Evolutionary conservation across 2,797 vertebrate genomes (phyloP).

Genomic region (Melanotaenia parkinsoni): DNA sequence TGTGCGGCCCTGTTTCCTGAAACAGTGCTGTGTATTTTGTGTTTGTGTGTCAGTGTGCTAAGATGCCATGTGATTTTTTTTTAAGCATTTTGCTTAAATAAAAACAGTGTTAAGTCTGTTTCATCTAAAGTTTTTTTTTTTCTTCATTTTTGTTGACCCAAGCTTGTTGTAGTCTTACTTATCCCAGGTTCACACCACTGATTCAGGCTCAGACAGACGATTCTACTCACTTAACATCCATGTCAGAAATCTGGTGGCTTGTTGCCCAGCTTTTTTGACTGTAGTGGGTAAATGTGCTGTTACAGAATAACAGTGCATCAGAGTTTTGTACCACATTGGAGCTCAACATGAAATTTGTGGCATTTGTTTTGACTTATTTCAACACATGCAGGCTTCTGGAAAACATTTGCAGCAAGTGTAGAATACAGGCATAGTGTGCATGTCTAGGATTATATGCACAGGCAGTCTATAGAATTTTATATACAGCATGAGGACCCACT

Average conservation of each 20-base stretch:
- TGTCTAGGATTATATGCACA: slow-evolving; percentile 4
- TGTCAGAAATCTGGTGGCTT: not conserved
- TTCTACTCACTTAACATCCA: not conserved
- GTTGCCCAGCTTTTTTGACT: not conserved
- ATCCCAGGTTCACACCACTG: not conserved
- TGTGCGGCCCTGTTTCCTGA: slow-evolving; percentile 17
- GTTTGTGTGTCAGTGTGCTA: slow-evolving; percentile 9
- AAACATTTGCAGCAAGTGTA: not conserved
- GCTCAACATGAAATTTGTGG: not conserved
- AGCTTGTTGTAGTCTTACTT: not conserved
- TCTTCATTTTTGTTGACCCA: not conserved
- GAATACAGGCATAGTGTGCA: not conserved
- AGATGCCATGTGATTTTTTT: not conserved
- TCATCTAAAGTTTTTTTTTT: not conserved
- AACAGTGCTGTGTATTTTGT: slow-evolving; percentile 27
- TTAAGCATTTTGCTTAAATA: slow-evolving; percentile 11
- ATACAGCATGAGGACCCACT: not conserved
- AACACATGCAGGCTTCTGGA: too few species aligned
- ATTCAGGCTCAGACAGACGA: not conserved
- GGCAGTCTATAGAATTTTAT: slow-evolving; percentile 9
- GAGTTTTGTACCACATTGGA: not conserved
- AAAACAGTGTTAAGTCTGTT: slow-evolving; percentile 8
- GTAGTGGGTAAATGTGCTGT: not conserved
- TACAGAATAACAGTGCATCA: not conserved
- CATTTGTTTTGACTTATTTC: too few species aligned